Conservation (phyloP, 2,113 vertebrate genomes). For the Poeciliopsis occidentalis region DNA sequence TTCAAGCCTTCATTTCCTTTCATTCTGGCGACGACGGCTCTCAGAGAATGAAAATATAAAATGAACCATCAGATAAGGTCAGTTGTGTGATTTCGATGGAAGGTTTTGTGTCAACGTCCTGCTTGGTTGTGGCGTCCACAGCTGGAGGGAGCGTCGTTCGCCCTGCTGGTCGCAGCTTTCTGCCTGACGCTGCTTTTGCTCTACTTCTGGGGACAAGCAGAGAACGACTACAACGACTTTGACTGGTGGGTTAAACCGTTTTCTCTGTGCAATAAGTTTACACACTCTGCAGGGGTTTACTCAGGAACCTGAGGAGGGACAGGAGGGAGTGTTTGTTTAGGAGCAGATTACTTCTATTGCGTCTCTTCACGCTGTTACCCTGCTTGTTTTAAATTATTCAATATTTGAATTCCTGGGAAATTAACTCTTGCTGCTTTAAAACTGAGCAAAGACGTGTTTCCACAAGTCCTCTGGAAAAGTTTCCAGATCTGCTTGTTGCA, state of each 20-base stretch:
- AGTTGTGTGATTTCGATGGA: too few species aligned
- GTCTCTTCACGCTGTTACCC: too few species aligned
- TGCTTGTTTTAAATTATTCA: too few species aligned
- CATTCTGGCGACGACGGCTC: too few species aligned
- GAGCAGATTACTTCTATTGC: too few species aligned
- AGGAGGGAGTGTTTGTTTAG: background rate
- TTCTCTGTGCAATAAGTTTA: too few species aligned
- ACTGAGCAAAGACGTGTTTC: background rate
- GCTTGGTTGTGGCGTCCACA: constrained; percentile 36
- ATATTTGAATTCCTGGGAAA: too few species aligned
- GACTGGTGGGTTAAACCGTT: constrained; percentile 85
- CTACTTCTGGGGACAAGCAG: constrained; percentile 87
- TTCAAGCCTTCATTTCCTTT: too few species aligned
- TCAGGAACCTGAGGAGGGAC: background rate
- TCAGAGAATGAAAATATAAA: too few species aligned
- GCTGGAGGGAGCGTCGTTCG: constrained; percentile 79
- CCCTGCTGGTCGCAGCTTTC: constrained; percentile 80
- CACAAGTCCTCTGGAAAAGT: background rate
- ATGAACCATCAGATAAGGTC: too few species aligned
- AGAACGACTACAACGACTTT: constrained; percentile 92
- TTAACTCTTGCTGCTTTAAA: too few species aligned
- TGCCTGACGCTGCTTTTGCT: constrained; percentile 84
- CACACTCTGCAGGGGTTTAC: background rate
- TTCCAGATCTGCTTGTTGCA: background rate
- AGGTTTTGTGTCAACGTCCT: too few species aligned